Conservation (phyloP, 1,140 invertebrate genomes). For the Vollenhovia emeryi region DNA sequence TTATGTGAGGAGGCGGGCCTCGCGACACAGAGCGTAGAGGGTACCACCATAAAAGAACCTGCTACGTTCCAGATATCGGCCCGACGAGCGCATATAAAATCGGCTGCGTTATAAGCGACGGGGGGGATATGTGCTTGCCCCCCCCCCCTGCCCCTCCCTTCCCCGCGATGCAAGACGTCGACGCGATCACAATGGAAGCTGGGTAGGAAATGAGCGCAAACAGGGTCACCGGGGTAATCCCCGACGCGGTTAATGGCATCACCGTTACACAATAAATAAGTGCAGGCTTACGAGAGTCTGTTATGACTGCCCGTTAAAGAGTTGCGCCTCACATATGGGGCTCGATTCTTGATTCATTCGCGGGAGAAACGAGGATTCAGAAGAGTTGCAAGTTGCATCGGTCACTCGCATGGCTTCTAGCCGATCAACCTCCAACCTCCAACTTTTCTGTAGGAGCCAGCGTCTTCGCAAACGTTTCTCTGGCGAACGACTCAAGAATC, state of each 20-base stretch:
- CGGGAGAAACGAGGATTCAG: too few species aligned
- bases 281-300: not conserved
- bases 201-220: slow-evolving; percentile 49
- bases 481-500: too few species aligned
- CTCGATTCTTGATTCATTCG: too few species aligned
- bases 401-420: too few species aligned
- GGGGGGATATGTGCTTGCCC: not conserved
- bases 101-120: not conserved
- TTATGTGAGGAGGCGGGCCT: slow-evolving; percentile 73
- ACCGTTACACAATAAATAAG: slow-evolving; percentile 62
- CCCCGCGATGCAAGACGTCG: not conserved
- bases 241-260: slow-evolving; percentile 51
- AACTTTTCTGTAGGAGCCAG: too few species aligned
- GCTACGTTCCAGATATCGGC: slow-evolving; percentile 77
- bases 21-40: slow-evolving; percentile 41
- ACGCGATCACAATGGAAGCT: slow-evolving; percentile 20
- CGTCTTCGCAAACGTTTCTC: too few species aligned
- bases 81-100: slow-evolving; percentile 61
- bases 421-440: too few species aligned
- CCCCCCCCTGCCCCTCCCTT: not conserved
- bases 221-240: slow-evolving; percentile 52
- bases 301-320: slow-evolving; percentile 5
- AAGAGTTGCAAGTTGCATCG: too few species aligned
- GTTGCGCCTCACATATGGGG: not conserved
- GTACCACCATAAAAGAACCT: slow-evolving; percentile 78